These are phyloP conservation scores for Capitella teleta DNA, from an alignment of 1,140 invertebrate species.

Conservation along the genomic window DNA sequence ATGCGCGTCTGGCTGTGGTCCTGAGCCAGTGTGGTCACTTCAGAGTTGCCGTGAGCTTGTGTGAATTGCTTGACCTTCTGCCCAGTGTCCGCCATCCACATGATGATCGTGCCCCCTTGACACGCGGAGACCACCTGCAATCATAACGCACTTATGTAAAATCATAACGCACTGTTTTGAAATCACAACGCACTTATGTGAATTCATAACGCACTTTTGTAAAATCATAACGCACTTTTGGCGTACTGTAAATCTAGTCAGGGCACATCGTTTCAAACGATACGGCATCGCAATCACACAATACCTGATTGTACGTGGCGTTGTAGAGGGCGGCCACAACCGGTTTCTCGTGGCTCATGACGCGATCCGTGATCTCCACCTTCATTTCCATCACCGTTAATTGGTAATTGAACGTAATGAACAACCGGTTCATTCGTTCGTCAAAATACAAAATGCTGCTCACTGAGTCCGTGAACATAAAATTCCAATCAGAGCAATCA, in stretches of 20 bases:
- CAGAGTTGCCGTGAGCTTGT: constrained; percentile 30
- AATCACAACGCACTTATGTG: no score
- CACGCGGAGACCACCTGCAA: constrained; percentile 34
- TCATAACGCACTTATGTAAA: no score
- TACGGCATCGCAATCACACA: not conserved
- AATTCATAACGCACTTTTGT: no score
- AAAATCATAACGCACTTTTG: no score
- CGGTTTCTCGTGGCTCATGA: constrained; percentile 38
- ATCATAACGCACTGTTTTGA: no score
- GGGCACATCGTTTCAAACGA: no score
- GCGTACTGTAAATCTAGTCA: no score
- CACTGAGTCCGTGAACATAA: constrained; percentile 18
- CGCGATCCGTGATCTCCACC: constrained; percentile 30
- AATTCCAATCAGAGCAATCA: not conserved
- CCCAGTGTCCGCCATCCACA: constrained; percentile 42
- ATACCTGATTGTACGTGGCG: constrained; percentile 36
- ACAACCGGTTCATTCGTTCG: constrained; percentile 26
- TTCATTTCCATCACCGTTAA: constrained; percentile 40
- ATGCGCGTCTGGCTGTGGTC: constrained; percentile 31
- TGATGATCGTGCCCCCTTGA: constrained; percentile 33
- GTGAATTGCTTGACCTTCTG: constrained; percentile 40
- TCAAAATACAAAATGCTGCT: constrained; percentile 31
- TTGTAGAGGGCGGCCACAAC: constrained; percentile 36
- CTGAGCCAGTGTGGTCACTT: constrained; percentile 35
- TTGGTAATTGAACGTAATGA: constrained; percentile 37